A percentile compares a stretch with the other conserved stretches of the same genome.
Conservation (phyloP, 2,113 vertebrate species). For the Xiphophorus maculatus region DNA sequence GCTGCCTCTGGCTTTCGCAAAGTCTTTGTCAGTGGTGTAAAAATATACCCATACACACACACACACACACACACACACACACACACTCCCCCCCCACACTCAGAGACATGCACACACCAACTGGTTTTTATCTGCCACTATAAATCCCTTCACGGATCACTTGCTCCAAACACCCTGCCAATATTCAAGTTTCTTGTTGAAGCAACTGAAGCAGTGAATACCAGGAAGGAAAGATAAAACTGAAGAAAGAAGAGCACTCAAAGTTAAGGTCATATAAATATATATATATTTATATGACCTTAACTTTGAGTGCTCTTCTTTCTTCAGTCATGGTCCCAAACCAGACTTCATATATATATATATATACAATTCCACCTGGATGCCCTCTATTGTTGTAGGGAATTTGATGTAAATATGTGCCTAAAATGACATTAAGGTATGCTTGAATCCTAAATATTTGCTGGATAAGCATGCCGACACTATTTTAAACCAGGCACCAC, state of each 20-base stretch:
- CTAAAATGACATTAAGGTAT: not conserved
- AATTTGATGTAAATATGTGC: not conserved
- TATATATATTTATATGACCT: no score
- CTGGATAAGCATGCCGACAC: not conserved
- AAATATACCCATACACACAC: not conserved
- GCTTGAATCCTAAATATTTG: not conserved
- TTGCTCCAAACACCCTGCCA: slow-evolving; percentile 59
- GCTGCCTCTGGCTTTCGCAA: slow-evolving; percentile 31
- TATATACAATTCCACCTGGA: not conserved
- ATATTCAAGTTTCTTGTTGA: slow-evolving; percentile 60
- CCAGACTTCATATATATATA: no score
- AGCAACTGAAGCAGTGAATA: slow-evolving; percentile 42
- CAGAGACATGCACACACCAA: slow-evolving; percentile 2
- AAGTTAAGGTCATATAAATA: not conserved
- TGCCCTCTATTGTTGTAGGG: not conserved
- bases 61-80: slow-evolving; percentile 1
- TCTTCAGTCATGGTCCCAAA: no score
- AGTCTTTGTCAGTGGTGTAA: slow-evolving; percentile 53
- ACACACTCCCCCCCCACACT: not conserved
- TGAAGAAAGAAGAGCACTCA: slow-evolving; percentile 12
- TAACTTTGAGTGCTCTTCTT: no score
- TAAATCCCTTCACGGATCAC: slow-evolving; percentile 64
- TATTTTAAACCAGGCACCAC: not conserved
- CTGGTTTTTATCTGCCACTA: slow-evolving; percentile 56
- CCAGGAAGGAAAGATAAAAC: slow-evolving; percentile 28